Evolutionary conservation across 2,888 invertebrate genomes (phyloP).

Genomic region (Muscina levida): DNA sequence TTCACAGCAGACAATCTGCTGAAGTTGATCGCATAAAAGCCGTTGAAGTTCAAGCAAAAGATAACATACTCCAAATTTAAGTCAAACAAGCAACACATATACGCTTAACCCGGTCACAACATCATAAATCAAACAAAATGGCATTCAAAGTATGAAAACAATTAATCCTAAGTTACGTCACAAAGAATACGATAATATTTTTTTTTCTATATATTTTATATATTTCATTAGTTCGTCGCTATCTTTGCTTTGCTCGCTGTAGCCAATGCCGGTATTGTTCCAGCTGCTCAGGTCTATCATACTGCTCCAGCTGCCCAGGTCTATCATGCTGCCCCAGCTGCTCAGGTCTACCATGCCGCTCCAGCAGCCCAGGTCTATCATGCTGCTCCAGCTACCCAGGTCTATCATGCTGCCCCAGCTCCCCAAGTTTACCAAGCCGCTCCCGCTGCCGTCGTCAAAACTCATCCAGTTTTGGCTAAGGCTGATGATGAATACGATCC

Average conservation of each 20-base stretch:
- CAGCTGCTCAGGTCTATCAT: slow-evolving; percentile 48
- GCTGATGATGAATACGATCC: slow-evolving; percentile 75
- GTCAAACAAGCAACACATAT: slow-evolving; percentile 61
- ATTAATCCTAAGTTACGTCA: not conserved
- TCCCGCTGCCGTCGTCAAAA: slow-evolving; percentile 63
- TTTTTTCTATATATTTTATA: not conserved
- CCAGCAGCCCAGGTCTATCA: slow-evolving; percentile 64
- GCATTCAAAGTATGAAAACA: slow-evolving; percentile 53
- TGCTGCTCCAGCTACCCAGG: slow-evolving; percentile 65
- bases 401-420: slow-evolving; percentile 59
- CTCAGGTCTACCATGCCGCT: slow-evolving; percentile 66
- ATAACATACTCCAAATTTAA: slow-evolving; percentile 46
- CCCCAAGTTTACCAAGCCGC: slow-evolving; percentile 46
- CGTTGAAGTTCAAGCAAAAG: not conserved
- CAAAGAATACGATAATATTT: no score
- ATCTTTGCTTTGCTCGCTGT: slow-evolving; percentile 68
- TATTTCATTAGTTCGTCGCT: slow-evolving; percentile 62
- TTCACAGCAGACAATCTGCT: not conserved
- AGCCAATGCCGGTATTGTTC: slow-evolving; percentile 67
- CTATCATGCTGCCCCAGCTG: slow-evolving; percentile 68
- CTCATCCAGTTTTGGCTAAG: slow-evolving; percentile 69
- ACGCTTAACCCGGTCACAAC: slow-evolving; percentile 37
- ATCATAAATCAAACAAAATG: slow-evolving; percentile 55
- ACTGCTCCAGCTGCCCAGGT: slow-evolving; percentile 67
- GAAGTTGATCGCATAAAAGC: slow-evolving; percentile 42